Percentiles rank a stretch among this genome's conserved stretches.
These are phyloP conservation scores for Bradypodion pumilum DNA, from an alignment of 2,797 vertebrate species.

Conservation along the genomic window DNA sequence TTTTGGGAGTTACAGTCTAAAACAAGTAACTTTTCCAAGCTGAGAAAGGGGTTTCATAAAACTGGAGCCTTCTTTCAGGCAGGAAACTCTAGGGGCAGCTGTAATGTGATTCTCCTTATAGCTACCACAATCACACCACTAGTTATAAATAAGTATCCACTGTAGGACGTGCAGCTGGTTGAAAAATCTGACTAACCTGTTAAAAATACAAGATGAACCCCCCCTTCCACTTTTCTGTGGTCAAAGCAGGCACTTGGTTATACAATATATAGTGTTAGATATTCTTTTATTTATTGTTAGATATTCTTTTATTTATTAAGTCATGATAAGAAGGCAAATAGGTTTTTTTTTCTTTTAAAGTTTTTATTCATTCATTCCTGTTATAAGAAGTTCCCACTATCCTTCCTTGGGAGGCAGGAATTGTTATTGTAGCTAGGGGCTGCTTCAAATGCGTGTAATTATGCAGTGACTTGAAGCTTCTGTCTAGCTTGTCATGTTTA, in stretches of 20 bases:
- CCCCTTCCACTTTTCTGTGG: neutral
- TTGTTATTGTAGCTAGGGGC: conserved; percentile 15
- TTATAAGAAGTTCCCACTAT: neutral
- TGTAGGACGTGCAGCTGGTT: neutral
- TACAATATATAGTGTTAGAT: too few relatives aligned
- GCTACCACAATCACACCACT: neutral
- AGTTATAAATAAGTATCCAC: neutral
- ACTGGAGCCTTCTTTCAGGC: neutral
- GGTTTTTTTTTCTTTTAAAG: conserved; percentile 9
- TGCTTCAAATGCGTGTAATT: conserved; percentile 40
- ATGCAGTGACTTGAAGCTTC: conserved; percentile 44
- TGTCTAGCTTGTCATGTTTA: conserved; percentile 34
- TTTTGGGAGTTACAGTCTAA: neutral
- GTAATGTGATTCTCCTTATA: neutral
- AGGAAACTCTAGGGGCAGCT: neutral
- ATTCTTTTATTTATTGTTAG: too few relatives aligned
- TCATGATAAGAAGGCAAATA: conserved; percentile 19
- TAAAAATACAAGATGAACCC: rapidly evolving
- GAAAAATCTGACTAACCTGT: neutral
- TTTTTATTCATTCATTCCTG: conserved; percentile 34
- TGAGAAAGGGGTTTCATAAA: neutral
- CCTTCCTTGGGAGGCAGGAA: neutral
- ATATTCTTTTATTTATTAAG: conserved; percentile 27
- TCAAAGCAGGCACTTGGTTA: neutral
- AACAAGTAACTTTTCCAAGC: neutral